Percentiles rank a stretch among this genome's conserved stretches.
Conservation (phyloP, 2,797 vertebrate species). For the Tragelaphus eurycerus region DNA sequence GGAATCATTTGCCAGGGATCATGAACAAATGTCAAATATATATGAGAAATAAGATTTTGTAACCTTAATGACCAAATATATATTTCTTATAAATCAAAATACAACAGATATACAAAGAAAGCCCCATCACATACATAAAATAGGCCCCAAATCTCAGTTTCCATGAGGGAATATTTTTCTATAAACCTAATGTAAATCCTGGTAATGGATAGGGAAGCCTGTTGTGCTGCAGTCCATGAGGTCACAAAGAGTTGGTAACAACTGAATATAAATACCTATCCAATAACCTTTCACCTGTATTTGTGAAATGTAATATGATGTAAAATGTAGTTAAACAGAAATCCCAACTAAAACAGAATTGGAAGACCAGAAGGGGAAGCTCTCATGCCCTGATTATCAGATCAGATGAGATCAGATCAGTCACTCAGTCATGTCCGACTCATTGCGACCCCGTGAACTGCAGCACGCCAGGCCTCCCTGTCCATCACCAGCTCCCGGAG, state of each 20-base stretch:
- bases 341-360: not conserved
- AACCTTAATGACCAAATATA: not conserved
- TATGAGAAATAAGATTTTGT: not conserved
- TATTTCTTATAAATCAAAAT: not conserved
- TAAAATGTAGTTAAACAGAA: not conserved
- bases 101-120: not conserved
- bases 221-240: too few species aligned
- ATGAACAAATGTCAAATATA: not conserved
- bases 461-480: too few species aligned
- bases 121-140: not conserved
- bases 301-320: not conserved
- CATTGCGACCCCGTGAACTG: too few species aligned
- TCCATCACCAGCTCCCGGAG: too few species aligned
- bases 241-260: too few species aligned
- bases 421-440: too few species aligned
- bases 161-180: not conserved
- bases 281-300: too few species aligned
- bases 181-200: not conserved
- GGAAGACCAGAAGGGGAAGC: not conserved
- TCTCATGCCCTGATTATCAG: not conserved
- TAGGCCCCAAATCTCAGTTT: not conserved
- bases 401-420: too few species aligned
- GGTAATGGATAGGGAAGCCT: too few species aligned
- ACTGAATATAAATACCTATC: too few species aligned
- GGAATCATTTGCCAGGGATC: not conserved